Evolutionary conservation across 2,888 invertebrate genomes (phyloP).

Genomic region (Drosophila mercatorum): DNA sequence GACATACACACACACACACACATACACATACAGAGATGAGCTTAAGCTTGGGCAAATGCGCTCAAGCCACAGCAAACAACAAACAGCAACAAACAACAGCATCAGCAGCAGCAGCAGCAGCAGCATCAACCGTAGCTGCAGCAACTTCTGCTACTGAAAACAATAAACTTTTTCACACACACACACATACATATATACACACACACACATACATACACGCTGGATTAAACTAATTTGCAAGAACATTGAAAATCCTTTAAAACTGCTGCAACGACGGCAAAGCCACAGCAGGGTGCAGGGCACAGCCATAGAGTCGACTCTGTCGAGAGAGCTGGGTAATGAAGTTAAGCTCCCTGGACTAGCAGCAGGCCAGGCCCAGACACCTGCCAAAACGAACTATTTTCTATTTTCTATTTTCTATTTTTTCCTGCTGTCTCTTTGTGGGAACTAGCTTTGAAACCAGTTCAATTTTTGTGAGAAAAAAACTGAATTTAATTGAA

Average conservation of each 20-base stretch:
- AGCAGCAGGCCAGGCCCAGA: constrained; percentile 2
- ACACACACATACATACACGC: constrained; percentile 28
- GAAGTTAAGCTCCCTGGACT: constrained; percentile 10
- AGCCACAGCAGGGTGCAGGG: constrained; percentile 13
- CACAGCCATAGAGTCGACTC: neutral
- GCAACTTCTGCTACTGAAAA: constrained; percentile 42
- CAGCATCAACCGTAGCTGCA: constrained; percentile 24
- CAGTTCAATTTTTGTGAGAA: neutral
- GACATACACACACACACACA: neutral
- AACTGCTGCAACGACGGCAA: constrained; percentile 42
- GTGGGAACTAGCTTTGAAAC: neutral
- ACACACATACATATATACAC: constrained; percentile 5
- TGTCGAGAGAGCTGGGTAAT: constrained; percentile 6
- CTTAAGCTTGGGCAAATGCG: constrained; percentile 41
- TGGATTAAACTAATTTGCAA: constrained; percentile 75
- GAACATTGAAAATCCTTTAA: constrained; percentile 74
- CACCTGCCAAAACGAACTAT: constrained; percentile 8
- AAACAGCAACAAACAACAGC: constrained; percentile 19
- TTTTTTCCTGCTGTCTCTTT: neutral
- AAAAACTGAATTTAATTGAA: neutral
- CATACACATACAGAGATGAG: neutral
- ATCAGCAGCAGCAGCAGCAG: constrained; percentile 4
- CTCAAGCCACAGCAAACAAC: constrained; percentile 41
- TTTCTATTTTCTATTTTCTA: neutral
- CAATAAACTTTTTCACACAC: constrained; percentile 67